Conservation (phyloP, 2,888 invertebrate species). For the Formica aserva region DNA sequence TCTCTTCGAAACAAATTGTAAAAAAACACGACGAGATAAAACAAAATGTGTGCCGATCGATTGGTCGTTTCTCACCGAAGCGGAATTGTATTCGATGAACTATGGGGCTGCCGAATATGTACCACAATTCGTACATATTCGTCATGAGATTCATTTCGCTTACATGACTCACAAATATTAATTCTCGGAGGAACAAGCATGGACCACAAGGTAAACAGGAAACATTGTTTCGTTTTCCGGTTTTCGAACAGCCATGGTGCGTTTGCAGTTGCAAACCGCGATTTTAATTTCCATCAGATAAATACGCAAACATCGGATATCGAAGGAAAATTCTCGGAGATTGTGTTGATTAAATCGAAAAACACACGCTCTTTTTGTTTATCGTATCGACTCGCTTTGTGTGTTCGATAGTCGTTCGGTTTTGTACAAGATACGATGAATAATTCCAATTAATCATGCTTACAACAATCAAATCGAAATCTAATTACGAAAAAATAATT, state of each 20-base stretch:
- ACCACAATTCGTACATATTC: constrained; percentile 18
- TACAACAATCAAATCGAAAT: constrained; percentile 39
- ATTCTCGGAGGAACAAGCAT: not conserved
- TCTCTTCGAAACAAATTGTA: constrained; percentile 8
- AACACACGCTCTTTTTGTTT: not conserved
- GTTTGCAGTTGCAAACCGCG: not conserved
- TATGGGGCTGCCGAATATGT: not conserved
- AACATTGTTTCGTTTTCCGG: not conserved
- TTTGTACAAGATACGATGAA: constrained; percentile 11
- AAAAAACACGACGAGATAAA: not conserved
- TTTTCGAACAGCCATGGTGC: not conserved
- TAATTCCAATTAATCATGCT: constrained; percentile 20
- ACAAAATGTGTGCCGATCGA: constrained; percentile 10
- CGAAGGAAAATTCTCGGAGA: constrained; percentile 26
- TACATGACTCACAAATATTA: constrained; percentile 31
- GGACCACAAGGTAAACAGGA: not conserved
- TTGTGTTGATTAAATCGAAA: constrained; percentile 38
- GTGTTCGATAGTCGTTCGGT: not conserved
- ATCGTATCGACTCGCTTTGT: not conserved
- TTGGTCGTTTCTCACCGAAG: constrained; percentile 8
- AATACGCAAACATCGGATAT: constrained; percentile 34
- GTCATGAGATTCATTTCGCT: constrained; percentile 32
- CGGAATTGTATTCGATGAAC: not conserved
- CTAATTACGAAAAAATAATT: constrained; percentile 44
- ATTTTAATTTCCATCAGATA: constrained; percentile 44